phyloP scores from a whole-genome alignment of 2,888 invertebrate genomes.

The Vesta saturnalis region DNA sequence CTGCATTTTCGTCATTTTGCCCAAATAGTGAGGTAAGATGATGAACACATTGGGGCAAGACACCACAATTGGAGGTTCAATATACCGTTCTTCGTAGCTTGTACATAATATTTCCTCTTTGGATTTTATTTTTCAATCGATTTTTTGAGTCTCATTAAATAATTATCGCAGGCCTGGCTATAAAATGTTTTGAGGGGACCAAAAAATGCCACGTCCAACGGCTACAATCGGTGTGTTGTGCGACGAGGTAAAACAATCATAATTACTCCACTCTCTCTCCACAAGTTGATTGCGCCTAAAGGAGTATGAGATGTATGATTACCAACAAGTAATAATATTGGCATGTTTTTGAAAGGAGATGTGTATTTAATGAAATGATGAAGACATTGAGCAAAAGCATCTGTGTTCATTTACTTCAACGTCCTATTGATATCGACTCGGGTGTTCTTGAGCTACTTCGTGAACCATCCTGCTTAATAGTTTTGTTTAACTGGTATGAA shows the following conservation, averaged over 20 bases:
- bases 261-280: slow-evolving; percentile 11
- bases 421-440: slow-evolving; percentile 38
- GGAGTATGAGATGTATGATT: slow-evolving; percentile 46
- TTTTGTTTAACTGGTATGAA: background rate
- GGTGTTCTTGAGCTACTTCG: slow-evolving; percentile 31
- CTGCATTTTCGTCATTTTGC: background rate
- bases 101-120: background rate
- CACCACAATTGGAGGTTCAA: background rate
- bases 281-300: slow-evolving; percentile 31
- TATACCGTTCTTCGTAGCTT: background rate
- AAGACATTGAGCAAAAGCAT: too few species aligned
- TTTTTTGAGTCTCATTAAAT: slow-evolving; percentile 33
- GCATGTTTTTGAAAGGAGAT: slow-evolving; percentile 22
- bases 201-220: slow-evolving; percentile 41
- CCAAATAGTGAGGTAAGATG: background rate
- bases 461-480: background rate
- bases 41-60: too few species aligned
- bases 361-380: slow-evolving; percentile 2
- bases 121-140: background rate
- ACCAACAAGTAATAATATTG: slow-evolving; percentile 41
- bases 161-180: slow-evolving; percentile 41
- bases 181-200: slow-evolving; percentile 47
- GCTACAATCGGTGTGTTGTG: slow-evolving; percentile 46
- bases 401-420: slow-evolving; percentile 35
- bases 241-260: slow-evolving; percentile 48